These are phyloP conservation scores for Trissonchulus latispiculum DNA, from an alignment of 2,888 invertebrate species.

Conservation along the genomic window DNA sequence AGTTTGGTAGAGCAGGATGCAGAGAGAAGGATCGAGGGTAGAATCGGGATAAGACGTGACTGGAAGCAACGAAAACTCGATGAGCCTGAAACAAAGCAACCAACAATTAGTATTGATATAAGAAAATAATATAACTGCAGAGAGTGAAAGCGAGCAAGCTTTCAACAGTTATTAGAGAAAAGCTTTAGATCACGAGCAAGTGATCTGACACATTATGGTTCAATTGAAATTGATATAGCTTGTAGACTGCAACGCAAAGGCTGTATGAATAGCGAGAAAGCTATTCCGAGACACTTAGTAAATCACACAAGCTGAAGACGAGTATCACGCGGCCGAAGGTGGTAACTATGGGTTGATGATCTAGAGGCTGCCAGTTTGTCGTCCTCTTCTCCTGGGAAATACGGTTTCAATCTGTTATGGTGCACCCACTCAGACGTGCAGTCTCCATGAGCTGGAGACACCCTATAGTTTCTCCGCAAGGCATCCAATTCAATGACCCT, in stretches of 20 bases:
- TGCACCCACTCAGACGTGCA: background rate
- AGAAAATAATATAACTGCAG: too few species aligned
- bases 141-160: too few species aligned
- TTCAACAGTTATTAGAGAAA: too few species aligned
- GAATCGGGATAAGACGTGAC: background rate
- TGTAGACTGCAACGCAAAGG: too few species aligned
- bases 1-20: background rate
- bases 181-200: too few species aligned
- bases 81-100: too few species aligned
- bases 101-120: too few species aligned
- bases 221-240: background rate
- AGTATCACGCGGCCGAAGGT: background rate
- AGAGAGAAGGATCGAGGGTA: background rate
- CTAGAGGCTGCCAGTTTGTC: too few species aligned
- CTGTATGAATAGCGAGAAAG: too few species aligned
- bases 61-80: background rate
- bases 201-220: background rate
- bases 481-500: background rate
- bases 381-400: too few species aligned
- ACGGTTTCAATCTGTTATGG: background rate
- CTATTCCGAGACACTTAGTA: too few species aligned
- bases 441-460: background rate
- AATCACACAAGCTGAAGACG: too few species aligned
- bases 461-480: background rate
- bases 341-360: background rate